Evolutionary conservation across 2,888 invertebrate genomes (phyloP).

Genomic region (Lordiphosa fenestrarum): DNA sequence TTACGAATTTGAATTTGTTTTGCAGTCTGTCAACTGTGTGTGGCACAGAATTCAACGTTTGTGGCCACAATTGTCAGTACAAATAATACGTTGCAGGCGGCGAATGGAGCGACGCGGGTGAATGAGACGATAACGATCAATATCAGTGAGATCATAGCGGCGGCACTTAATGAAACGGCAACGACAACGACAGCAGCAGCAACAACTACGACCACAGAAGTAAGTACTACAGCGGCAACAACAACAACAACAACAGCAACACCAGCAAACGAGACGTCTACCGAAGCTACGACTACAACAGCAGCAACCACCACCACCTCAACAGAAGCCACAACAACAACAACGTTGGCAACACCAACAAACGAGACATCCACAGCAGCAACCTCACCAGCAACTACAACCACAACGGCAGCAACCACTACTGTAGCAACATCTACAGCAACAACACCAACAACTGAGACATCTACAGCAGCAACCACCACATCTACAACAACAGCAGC

Average conservation of each 20-base stretch:
- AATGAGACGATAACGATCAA: slow-evolving; percentile 57
- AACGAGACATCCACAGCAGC: background rate
- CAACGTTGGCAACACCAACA: background rate
- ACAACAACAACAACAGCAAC: slow-evolving; percentile 17
- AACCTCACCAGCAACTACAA: slow-evolving; percentile 5
- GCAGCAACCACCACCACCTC: slow-evolving; percentile 2
- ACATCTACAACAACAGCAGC: slow-evolving; percentile 1
- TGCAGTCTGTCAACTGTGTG: slow-evolving; percentile 15
- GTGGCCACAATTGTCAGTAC: slow-evolving; percentile 54
- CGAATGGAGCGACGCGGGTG: slow-evolving; percentile 42
- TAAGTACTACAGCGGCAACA: background rate
- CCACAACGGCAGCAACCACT: slow-evolving; percentile 4
- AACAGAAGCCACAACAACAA: background rate
- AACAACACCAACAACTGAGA: background rate
- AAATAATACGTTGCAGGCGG: slow-evolving; percentile 45
- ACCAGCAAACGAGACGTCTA: slow-evolving; percentile 7
- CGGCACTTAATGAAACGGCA: slow-evolving; percentile 19
- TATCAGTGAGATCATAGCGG: slow-evolving; percentile 57
- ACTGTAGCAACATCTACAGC: slow-evolving; percentile 1
- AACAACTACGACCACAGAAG: background rate
- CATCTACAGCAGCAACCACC: slow-evolving; percentile 5
- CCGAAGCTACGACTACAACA: slow-evolving; percentile 4
- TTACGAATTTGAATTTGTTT: slow-evolving; percentile 9
- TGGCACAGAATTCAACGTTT: slow-evolving; percentile 50
- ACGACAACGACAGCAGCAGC: slow-evolving; percentile 7